phyloP scores from a whole-genome alignment of 2,888 invertebrate genomes.

The Tillus elongatus region DNA sequence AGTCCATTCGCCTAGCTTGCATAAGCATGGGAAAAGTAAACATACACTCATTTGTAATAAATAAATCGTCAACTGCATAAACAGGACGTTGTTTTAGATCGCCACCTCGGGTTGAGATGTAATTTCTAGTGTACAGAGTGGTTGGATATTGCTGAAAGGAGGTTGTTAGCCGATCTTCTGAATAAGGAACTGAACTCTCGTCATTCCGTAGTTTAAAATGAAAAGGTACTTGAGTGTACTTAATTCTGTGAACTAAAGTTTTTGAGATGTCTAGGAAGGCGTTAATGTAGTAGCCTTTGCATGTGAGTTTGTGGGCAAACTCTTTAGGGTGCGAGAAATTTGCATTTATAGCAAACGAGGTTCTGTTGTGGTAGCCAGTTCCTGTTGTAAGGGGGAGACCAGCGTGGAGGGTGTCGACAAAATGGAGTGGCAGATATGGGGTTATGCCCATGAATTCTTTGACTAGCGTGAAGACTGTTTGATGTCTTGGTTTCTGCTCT shows the following conservation, averaged over 20 bases:
- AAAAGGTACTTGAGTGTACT: too few species aligned
- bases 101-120: too few species aligned
- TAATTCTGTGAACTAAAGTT: too few species aligned
- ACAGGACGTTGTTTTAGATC: conserved; percentile 2
- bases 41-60: neutral
- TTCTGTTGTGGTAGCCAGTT: conserved; percentile 6
- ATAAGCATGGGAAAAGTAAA: conserved; percentile 2
- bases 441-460: too few species aligned
- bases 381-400: neutral
- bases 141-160: too few species aligned
- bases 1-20: neutral
- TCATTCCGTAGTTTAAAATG: too few species aligned
- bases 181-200: too few species aligned
- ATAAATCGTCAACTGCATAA: conserved; percentile 3
- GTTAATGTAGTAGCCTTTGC: neutral
- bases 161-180: too few species aligned
- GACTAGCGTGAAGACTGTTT: too few species aligned
- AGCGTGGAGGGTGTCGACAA: conserved; percentile 4
- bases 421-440: neutral
- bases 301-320: conserved; percentile 2
- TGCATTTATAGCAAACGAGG: neutral
- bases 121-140: too few species aligned
- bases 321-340: neutral
- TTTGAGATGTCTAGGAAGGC: neutral
- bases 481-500: neutral